A percentile compares a stretch with the other conserved stretches of the same genome.
These are phyloP conservation scores for Eulacestoma nigropectus DNA, from an alignment of 2,113 vertebrate species.

Conservation along the genomic window DNA sequence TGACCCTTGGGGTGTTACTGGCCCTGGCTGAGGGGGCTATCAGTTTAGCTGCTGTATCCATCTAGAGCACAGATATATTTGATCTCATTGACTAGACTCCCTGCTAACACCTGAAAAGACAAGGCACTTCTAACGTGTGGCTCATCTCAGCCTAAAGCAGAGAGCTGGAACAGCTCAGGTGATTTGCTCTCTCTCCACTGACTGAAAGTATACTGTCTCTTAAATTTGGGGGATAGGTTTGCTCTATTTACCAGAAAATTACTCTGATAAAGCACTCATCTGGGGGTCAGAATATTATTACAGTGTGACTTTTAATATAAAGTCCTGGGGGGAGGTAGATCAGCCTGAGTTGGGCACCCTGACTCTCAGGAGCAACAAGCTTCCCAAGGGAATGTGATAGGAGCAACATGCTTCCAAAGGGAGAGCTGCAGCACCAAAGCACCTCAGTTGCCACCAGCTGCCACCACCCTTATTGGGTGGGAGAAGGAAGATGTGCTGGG, in stretches of 20 bases:
- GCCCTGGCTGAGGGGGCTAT: background rate
- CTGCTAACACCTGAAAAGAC: background rate
- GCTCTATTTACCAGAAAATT: background rate
- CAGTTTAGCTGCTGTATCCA: background rate
- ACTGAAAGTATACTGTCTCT: background rate
- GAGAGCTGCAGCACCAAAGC: background rate
- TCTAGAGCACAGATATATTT: background rate
- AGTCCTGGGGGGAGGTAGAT: background rate
- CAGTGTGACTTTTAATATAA: background rate
- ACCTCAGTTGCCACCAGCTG: background rate
- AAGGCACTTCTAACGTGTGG: background rate
- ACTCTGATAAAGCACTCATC: background rate
- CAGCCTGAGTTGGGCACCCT: background rate
- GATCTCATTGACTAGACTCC: background rate
- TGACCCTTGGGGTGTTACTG: background rate
- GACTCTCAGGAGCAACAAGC: rapidly evolving
- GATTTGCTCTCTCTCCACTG: background rate
- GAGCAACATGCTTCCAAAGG: background rate
- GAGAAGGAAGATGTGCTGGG: background rate
- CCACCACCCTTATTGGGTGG: background rate
- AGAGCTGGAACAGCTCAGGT: background rate
- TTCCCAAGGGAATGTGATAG: background rate
- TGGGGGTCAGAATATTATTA: background rate
- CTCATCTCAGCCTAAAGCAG: background rate
- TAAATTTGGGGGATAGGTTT: background rate